Evolutionary conservation across 2,113 vertebrate species (phyloP).

Genomic region (Sapajus apella): DNA sequence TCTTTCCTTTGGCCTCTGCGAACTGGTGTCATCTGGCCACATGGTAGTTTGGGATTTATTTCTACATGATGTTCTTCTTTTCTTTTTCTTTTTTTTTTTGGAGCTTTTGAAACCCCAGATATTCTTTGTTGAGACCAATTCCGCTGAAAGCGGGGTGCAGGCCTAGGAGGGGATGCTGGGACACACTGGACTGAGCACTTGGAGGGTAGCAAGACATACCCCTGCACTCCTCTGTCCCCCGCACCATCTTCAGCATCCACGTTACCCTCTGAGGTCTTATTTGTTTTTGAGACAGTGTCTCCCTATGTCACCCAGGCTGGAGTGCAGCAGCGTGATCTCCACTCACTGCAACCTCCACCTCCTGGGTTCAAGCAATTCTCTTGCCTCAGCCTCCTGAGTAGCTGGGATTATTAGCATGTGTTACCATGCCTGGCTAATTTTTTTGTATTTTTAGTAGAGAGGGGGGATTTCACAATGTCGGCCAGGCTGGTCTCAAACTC

Average conservation of each 20-base stretch:
- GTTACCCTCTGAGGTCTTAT: neutral
- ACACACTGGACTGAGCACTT: neutral
- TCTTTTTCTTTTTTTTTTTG: neutral
- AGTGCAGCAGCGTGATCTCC: too few relatives aligned
- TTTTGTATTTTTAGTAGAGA: too few relatives aligned
- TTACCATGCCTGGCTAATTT: too few relatives aligned
- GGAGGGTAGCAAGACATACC: neutral
- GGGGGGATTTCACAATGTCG: too few relatives aligned
- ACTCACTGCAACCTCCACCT: too few relatives aligned
- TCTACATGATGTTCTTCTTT: neutral
- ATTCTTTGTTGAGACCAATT: neutral
- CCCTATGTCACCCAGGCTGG: too few relatives aligned
- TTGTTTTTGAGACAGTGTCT: neutral
- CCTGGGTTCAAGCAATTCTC: too few relatives aligned
- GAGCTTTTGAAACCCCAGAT: neutral
- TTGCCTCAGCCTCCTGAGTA: too few relatives aligned
- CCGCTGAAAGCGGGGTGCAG: neutral
- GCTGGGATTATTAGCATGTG: too few relatives aligned
- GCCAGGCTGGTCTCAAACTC: too few relatives aligned
- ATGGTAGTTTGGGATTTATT: neutral
- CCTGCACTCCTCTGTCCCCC: rapidly evolving
- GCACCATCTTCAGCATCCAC: rapidly evolving
- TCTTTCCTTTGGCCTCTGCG: neutral
- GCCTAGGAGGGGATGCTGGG: neutral
- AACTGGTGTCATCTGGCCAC: neutral